Base-by-base conservation (phyloP, 2,888 invertebrate species). In the Torymus aiolomorphi region DNA sequence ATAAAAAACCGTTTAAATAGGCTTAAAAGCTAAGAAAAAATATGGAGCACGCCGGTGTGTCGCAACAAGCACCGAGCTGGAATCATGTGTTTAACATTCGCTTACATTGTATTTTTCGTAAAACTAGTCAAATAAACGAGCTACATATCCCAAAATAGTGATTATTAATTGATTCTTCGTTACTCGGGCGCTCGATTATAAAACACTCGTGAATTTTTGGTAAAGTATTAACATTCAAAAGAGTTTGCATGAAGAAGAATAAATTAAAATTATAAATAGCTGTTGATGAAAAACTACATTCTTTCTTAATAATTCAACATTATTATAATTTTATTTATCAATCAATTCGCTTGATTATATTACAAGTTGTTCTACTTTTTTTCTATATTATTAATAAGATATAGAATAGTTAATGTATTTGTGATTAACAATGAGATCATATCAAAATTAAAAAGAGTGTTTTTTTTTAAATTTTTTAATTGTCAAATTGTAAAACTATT, bases 71-170 rank as follows among this genome's bases (percentile, higher is more conserved):
- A 80, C 72, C 62, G n/a, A 76, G 31, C 67, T 73, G 72, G 76
- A 80, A 80, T 80, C 51, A 52, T 67, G 67, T 8, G 52, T 56
- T 49, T 52, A 20, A n/a, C 49, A 49, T 56, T 12, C 63, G 24
- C 16, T 71, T 42, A 57, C 56, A 51, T 72, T 42, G 31, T 57
- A 52, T 57, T 52, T 14, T 24, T 69, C 70, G 20, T 49, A 52
- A 70, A 70, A 72, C 18, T 65, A 76, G n/a, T 62, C 16, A 72
- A 80, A 80, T 63, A 72, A 76, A 76, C 2, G n/a, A 80, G 67
- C 67, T 73, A 63, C 54, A 24, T 69, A 76, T 72, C 24, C 51
- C 18, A 76, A 72, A 71, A 74, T 61, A 61, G 31, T n/a, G 24
- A 16, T 59, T 75, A 73, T 65, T 66, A 31, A 76, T 61, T 71